Evolutionary conservation across 1,140 invertebrate species (phyloP), one percentile per base, ranked within the genome.

Genomic region (Anthonomus grandis): DNA sequence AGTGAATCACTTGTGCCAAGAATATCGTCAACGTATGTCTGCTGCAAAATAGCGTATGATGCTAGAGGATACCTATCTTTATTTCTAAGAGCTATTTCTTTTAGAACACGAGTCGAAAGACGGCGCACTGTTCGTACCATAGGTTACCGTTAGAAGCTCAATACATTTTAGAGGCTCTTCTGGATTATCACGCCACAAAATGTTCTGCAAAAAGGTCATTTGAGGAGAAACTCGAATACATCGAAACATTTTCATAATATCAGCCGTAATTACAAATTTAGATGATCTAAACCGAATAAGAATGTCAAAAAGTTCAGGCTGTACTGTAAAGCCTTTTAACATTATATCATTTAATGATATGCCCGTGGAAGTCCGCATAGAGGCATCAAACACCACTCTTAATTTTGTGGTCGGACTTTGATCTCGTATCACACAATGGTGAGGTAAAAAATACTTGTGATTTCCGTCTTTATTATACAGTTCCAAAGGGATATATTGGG

Each of bases 241-340:
- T 4, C 73, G 57, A 57, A 67, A 76, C 71, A 75, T 75, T 63
- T 74, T 72, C 42, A 58, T 52, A 17, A 74, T 70, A 54, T 76
- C 75, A 1, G 62, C 59, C 5, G 56, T 58, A 3, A 74, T 45
- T 0, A 65, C 68, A 12, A 9, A 17, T 27, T 42, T 21, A 74
- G 57, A 39, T 69, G 73, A 4, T 38, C 36, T 6, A 38, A 38
- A 38, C 17, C 36, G 36, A 13, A 12, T 19, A 4, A 45, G 22
- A 3, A 45, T 45, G 17, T 45, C 23, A 18, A 45, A 45, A 4
- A 21, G 42, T 9, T 45, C 23, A 19, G 18, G 23, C 17, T 45
- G 19, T 5, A 38, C 36, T 38, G 36, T 38, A 12, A n/a, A 18
- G 22, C 5, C 42, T 45, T 45, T 21, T 18, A 45, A 18, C n/a